Base-by-base conservation (phyloP, 2,113 vertebrate genomes). In the Spea bombifrons region DNA sequence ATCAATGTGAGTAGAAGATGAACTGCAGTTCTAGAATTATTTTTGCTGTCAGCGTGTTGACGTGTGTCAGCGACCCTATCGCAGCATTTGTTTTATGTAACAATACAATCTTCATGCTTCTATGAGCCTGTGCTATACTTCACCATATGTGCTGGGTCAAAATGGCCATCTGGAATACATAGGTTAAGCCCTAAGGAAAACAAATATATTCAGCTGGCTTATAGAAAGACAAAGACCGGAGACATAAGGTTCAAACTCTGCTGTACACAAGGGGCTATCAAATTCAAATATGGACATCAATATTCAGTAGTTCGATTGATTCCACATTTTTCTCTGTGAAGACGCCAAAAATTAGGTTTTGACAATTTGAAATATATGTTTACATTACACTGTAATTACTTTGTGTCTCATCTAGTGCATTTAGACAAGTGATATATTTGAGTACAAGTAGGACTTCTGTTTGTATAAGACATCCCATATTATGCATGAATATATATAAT, bases 131-230 rank as follows among this genome's bases (percentile, higher is more conserved):
- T 76, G 75, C 61, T 81, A 70, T 63, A 82, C n/a, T 13, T 65
- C 76, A 75, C 84, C 90, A 91, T 89, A 90, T 90, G 89, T 72
- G 86, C 80, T 55, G 45, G 73, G 75, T 85, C 82, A 85, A 78
- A 73, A 82, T 81, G 0, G 4, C 91, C 91, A 90, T 92, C 90
- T 91, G 90, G 88, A 83, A 66, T 12, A 68, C 68, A 47, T 57
- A 82, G 82, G 80, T 72, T 83, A 84, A 87, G 83, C 88, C 86
- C 86, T 52, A 66, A 90, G 87, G 86, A 88, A 88, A 85, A 77
- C 81, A 82, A 16, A 82, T 82, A 84, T 81, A 85, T 84, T 84
- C 91, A 87, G 84, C 85, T 90, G 86, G 87, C 30, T 90, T 88
- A 85, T 81, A 82, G 83, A 83, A 88, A 89, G 85, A 86, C 68